Conservation (phyloP, 37 sponge, comb jelly and placozoan species). For the Geodia barretti region DNA sequence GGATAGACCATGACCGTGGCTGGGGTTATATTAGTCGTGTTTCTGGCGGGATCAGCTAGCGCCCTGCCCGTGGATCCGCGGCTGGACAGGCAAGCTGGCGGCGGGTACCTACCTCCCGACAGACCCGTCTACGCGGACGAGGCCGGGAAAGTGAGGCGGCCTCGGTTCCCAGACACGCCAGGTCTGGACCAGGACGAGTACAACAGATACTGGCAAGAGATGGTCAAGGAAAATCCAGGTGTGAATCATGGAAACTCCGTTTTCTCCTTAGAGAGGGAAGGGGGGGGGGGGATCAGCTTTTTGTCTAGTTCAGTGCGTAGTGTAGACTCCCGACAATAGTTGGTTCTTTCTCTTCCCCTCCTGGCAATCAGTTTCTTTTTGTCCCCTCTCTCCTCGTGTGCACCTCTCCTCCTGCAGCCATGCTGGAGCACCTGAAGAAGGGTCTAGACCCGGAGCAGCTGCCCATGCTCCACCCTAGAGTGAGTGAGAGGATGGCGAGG, state of each 20-base stretch:
- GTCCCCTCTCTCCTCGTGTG: background rate
- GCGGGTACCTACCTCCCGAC: background rate
- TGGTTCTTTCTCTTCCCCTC: too few relatives aligned
- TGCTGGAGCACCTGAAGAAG: background rate
- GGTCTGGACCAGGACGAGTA: slow-evolving; percentile 70
- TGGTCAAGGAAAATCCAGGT: slow-evolving; percentile 50
- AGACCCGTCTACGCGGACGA: background rate
- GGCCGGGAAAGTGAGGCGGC: background rate
- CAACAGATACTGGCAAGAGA: slow-evolving; percentile 69
- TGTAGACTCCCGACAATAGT: too few relatives aligned
- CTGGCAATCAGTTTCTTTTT: too few relatives aligned
- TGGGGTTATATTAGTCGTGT: background rate
- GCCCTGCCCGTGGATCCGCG: slow-evolving; percentile 1
- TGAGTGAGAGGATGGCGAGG: slow-evolving; percentile 39
- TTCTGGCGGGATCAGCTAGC: background rate
- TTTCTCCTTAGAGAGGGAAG: too few relatives aligned
- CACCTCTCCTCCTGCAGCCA: background rate
- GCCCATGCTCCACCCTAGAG: background rate
- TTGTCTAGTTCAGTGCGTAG: too few relatives aligned
- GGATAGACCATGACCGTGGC: background rate
- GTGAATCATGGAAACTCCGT: too few relatives aligned
- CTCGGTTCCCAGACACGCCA: slow-evolving; percentile 9
- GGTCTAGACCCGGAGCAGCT: slow-evolving; percentile 16
- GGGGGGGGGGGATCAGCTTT: too few relatives aligned
- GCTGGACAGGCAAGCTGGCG: background rate